A percentile compares a stretch with the other conserved stretches of the same genome.
These are phyloP conservation scores for Calameuta pallipes DNA, from an alignment of 2,888 invertebrate species.

Conservation along the genomic window DNA sequence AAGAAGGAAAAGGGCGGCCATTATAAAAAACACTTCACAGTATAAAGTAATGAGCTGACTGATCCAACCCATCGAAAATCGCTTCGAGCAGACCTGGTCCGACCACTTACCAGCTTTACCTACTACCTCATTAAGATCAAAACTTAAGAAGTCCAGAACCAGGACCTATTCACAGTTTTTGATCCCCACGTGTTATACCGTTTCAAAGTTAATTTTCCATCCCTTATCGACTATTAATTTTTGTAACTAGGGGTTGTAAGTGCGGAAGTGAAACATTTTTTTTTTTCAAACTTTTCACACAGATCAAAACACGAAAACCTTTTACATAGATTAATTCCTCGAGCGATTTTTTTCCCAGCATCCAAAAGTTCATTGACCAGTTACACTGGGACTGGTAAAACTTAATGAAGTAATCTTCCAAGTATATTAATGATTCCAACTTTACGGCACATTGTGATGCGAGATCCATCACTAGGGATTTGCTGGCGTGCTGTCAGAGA, in stretches of 20 bases:
- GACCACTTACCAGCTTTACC: not conserved
- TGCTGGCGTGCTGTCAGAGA: conserved; percentile 42
- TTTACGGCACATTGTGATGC: conserved; percentile 36
- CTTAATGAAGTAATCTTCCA: conserved; percentile 17
- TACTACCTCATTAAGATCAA: too few relatives aligned
- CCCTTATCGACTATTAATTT: too few relatives aligned
- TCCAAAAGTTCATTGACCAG: not conserved
- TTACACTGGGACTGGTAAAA: not conserved
- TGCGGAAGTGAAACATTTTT: too few relatives aligned
- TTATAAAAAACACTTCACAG: conserved; percentile 38
- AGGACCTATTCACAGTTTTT: too few relatives aligned
- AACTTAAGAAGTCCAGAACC: too few relatives aligned
- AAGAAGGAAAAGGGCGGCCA: conserved; percentile 27
- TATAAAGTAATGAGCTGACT: conserved; percentile 46
- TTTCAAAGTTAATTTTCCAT: too few relatives aligned
- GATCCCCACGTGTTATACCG: too few relatives aligned
- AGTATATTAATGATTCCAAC: conserved; percentile 41
- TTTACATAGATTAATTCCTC: too few relatives aligned
- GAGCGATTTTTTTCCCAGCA: not conserved
- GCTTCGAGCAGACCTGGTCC: not conserved
- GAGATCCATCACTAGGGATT: conserved; percentile 52
- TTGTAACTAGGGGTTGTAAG: too few relatives aligned
- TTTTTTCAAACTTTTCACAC: too few relatives aligned
- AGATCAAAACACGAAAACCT: too few relatives aligned
- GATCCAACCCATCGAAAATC: conserved; percentile 31